These are phyloP conservation scores for Cherax destructor DNA, from an alignment of 1,140 invertebrate species.

Conservation along the genomic window DNA sequence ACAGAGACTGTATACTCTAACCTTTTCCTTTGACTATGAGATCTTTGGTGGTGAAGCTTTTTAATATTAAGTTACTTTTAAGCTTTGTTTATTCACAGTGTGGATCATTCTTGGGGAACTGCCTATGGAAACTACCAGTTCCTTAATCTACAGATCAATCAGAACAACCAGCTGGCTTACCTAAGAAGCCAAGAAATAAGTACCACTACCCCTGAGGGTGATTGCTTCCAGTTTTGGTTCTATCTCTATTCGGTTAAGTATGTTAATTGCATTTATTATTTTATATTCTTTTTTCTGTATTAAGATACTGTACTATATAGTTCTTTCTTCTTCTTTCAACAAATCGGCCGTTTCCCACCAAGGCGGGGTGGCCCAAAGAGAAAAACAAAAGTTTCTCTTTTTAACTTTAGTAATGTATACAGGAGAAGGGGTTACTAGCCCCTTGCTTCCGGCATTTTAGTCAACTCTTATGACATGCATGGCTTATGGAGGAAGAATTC, in stretches of 20 bases:
- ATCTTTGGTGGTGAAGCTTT: background rate
- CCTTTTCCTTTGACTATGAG: no score
- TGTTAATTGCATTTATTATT: background rate
- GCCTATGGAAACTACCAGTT: conserved; percentile 33
- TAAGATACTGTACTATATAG: no score
- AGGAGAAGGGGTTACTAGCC: no score
- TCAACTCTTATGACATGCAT: no score
- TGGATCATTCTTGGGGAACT: conserved; percentile 54
- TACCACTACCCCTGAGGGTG: conserved; percentile 44
- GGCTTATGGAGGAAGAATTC: no score
- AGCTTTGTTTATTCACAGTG: conserved; percentile 5
- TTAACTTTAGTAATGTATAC: no score
- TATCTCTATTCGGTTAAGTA: conserved; percentile 48
- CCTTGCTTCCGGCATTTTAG: no score
- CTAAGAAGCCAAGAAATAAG: conserved; percentile 21
- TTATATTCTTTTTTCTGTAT: no score
- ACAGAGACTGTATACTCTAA: background rate
- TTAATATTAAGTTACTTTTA: background rate
- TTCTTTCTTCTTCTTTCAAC: no score
- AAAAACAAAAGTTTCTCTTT: no score
- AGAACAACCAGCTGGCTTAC: background rate
- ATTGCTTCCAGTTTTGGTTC: conserved; percentile 63
- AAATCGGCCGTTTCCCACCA: no score
- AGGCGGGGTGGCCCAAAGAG: no score
- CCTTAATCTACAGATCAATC: conserved; percentile 11